These are phyloP conservation scores for Trichonephila clavipes DNA, from an alignment of 1,140 invertebrate genomes.

Conservation along the genomic window DNA sequence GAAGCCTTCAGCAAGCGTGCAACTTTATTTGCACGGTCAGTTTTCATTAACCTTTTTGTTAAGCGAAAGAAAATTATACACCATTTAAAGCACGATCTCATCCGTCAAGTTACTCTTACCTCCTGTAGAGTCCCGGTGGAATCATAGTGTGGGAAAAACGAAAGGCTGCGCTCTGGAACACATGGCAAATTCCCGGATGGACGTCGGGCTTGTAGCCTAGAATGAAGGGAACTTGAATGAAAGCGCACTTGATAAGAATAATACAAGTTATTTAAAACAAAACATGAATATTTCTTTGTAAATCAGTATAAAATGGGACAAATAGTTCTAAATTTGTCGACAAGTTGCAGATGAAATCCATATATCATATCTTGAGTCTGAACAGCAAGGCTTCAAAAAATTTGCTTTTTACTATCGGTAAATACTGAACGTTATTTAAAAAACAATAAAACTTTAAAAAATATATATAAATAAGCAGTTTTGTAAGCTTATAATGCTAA, in stretches of 20 bases:
- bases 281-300: no score
- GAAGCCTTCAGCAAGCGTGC: neutral
- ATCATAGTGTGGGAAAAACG: conserved; percentile 98
- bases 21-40: conserved; percentile 18
- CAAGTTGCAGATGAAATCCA: no score
- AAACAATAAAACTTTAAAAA: no score
- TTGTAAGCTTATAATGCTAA: no score
- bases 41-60: conserved; percentile 49
- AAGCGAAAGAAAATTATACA: neutral
- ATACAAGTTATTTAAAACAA: no score
- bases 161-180: conserved; percentile 99
- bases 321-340: no score
- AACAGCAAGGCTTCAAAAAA: no score
- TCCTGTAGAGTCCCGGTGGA: conserved; percentile 93
- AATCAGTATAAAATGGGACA: no score
- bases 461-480: no score
- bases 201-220: conserved; percentile 92
- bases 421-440: no score
- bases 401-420: no score
- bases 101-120: conserved; percentile 78
- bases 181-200: conserved; percentile 96
- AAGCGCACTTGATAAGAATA: neutral
- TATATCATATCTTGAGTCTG: no score
- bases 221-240: conserved; percentile 71
- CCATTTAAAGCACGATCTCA: conserved; percentile 32